Base-by-base conservation (phyloP, 2,113 vertebrate species). In the Pteropus alecto region DNA sequence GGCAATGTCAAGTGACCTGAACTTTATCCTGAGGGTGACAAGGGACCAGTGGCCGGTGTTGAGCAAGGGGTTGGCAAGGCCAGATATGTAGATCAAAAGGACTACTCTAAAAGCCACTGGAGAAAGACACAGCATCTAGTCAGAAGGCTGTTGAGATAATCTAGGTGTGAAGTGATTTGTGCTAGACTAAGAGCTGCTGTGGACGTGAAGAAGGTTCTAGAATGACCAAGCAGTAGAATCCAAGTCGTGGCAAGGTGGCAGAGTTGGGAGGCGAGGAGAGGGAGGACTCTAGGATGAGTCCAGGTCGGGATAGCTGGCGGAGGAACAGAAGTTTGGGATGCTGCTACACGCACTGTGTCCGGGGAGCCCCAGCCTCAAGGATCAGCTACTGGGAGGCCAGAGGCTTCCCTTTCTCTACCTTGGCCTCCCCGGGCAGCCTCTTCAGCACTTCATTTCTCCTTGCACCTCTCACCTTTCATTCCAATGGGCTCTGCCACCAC, bases 351-450 rank as follows among this genome's bases (percentile, higher is more conserved):
- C 11, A 35, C 56, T 1, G 16, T 4, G 15, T 51, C 58, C 6
- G 33, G 6, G 54, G 51, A 63, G 6, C 19, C 41, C 9, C 5
- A 0, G 5, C 6, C 51, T 58, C 18, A 0, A 0, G 4, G 24
- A 11, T 11, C 63, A 8, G 60, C 76, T 2, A 33, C 26, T 24
- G 16, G 82, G 67, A 10, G 3, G 19, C 21, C 38, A 78, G 74
- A 0, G 30, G 91, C 15, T 1, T 14, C 58, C 24, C 19, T 5
- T 22, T 46, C 10, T 24, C 30, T 38, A 21, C 21, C 7, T 0
- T 1, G 6, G 88, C 30, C n/a, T 60, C 71, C 48, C 5, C 0
- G 33, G 41, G 41, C 16, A 19, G 70, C 48, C 15, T 15, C 46
- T 77, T 76, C 11, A 1, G 60, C 3, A 13, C 61, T 19, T n/a